Base-by-base conservation (phyloP, 2,888 invertebrate genomes). In the Tineola bisselliella region DNA sequence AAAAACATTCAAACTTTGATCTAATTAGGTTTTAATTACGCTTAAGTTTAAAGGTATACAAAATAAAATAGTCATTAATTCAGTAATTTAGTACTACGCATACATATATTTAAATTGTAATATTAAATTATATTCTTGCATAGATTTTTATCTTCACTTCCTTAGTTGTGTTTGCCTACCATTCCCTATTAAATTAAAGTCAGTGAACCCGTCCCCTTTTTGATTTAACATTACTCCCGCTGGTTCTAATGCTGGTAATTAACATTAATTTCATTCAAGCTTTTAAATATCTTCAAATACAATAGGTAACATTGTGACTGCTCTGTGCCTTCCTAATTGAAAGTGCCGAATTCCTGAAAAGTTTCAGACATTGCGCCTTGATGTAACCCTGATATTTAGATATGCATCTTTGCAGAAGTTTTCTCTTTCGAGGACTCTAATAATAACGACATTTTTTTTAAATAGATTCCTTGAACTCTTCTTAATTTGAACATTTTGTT, bases 161-260 rank as follows among this genome's bases (percentile, higher is more conserved):
- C 48, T 48, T 48, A 48, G 48, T 48, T n/a, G 48, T 48, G 48
- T 48, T 48, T 48, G 48, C 15, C 48, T 48, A 17, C 38, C 48
- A 48, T 48, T 48, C 2, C 48, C 48, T 48, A 48, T 48, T 48
- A 48, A 48, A 10, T 48, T 56, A 56, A 12, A 56, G 56, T 56
- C 56, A 56, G 56, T 56, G 56, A 56, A 56, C 56, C 30, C 56
- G 56, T 56, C 56, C 56, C 56, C 56, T 56, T 56, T 56, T 30
- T 15, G 15, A 56, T 56, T 30, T 30, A 56, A 25, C 19, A 56
- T 30, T 25, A 56, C 25, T 30, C 11, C 30, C 12, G 25, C 56
- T 48, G 11, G 12, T 30, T 56, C 13, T 56, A 56, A 56, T 15
- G 56, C 19, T 25, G 30, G 18, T 56, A 56, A 56, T 56, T 56